Conservation (phyloP, 2,113 vertebrate species). For the Phalacrocorax aristotelis region DNA sequence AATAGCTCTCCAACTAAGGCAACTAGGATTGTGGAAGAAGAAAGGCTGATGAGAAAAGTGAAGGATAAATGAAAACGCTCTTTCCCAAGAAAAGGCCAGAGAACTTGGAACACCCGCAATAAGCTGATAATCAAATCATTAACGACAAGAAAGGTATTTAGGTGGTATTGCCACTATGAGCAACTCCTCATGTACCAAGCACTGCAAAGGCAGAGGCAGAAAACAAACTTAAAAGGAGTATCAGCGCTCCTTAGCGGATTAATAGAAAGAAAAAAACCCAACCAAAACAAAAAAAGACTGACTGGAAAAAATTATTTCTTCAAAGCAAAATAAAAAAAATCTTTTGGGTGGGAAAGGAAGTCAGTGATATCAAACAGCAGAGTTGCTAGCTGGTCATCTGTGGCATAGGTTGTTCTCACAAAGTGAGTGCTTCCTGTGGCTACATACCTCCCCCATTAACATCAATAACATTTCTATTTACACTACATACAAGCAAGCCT, state of each 20-base stretch:
- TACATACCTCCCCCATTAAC: not conserved
- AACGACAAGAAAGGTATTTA: not conserved
- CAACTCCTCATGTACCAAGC: not conserved
- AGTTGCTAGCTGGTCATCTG: not conserved
- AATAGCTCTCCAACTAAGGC: not conserved
- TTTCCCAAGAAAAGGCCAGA: not conserved
- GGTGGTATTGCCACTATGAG: not conserved
- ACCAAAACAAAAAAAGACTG: not conserved
- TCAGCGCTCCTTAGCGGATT: not conserved
- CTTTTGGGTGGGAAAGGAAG: not conserved
- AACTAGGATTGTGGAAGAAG: not conserved
- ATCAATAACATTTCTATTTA: not conserved
- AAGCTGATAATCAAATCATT: not conserved
- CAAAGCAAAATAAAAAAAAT: not conserved
- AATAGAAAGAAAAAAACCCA: not conserved
- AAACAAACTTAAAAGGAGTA: not conserved
- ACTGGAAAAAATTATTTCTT: not conserved
- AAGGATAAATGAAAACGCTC: not conserved
- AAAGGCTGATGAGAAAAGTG: not conserved
- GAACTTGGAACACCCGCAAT: not conserved
- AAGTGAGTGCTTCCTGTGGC: not conserved
- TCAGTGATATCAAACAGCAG: not conserved
- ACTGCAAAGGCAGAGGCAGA: not conserved
- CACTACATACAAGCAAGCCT: not conserved
- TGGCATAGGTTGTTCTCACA: not conserved